Base-by-base conservation (phyloP, 1,140 invertebrate species). In the Phthorimaea operculella region DNA sequence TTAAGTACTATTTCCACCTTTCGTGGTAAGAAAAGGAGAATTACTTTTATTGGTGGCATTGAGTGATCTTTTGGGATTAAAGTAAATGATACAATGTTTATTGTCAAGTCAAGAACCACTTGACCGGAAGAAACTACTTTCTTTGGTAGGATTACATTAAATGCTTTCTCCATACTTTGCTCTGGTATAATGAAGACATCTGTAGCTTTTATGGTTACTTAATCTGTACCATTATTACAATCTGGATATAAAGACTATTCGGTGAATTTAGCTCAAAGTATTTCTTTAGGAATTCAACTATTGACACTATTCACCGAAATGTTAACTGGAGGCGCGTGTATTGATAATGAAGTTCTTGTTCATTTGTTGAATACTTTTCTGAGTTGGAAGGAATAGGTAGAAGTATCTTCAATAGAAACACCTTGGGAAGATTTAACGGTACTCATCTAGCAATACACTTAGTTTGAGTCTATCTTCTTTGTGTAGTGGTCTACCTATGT, bases 71-170 rank as follows among this genome's bases (percentile, higher is more conserved):
- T 39, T 39, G 16, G 44, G 44, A 47, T 47, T 47, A 47, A 47
- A 47, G 42, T 59, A 44, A 59, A 56, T 16, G 55, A 54, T 57
- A 57, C 55, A 57, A 56, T 60, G 58, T 63, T 39, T 47, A 47
- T 63, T 70, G 66, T 72, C 50, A 62, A 68, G 63, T 63, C 54
- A 66, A 71, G 68, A 68, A 62, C 44, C 71, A 66, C 66, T 74
- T 74, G 60, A 72, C 71, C 70, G 71, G 72, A 79, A 81, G 74
- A 77, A 73, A 76, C 68, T 74, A 60, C 21, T 68, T 64, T 68
- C 64, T 72, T 62, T 72, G 72, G 68, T 73, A 64, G 70, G 36
- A 28, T n/a, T n/a, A 39, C 36, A 39, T 39, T 12, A 12, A 39
- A 39, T 39, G n/a, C 36, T 39, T n/a, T 39, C 36, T 12, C 36